These are phyloP conservation scores for Orthonevra nobilis DNA, from an alignment of 2,888 invertebrate species.

Conservation along the genomic window DNA sequence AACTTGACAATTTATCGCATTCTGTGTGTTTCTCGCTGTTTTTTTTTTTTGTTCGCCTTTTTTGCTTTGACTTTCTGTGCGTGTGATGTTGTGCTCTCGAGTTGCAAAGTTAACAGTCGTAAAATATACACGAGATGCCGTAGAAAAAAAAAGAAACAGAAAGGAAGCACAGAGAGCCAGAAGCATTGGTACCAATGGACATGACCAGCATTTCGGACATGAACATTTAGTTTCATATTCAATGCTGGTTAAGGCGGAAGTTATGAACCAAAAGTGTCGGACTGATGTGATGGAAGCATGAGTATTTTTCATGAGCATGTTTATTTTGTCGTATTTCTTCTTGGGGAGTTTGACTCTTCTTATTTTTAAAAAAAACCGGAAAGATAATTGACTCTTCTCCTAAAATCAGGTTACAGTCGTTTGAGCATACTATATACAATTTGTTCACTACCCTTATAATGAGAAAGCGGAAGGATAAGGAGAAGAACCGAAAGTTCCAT, in stretches of 20 bases:
- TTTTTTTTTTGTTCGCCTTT: slow-evolving; percentile 8
- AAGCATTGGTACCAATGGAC: slow-evolving; percentile 67
- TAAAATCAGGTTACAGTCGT: too few species aligned
- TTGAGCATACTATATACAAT: too few species aligned
- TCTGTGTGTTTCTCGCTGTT: slow-evolving; percentile 21
- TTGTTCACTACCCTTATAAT: too few species aligned
- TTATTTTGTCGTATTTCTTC: too few species aligned
- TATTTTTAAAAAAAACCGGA: too few species aligned
- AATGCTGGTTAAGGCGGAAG: slow-evolving; percentile 48
- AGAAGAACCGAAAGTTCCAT: too few species aligned
- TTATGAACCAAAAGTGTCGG: too few species aligned
- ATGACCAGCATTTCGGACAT: slow-evolving; percentile 68
- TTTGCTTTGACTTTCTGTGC: slow-evolving; percentile 10
- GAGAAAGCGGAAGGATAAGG: too few species aligned
- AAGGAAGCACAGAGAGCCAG: slow-evolving; percentile 56
- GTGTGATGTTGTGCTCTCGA: slow-evolving; percentile 53
- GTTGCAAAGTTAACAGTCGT: slow-evolving; percentile 67
- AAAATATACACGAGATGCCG: slow-evolving; percentile 45
- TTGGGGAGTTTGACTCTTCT: too few species aligned
- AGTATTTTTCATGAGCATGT: too few species aligned
- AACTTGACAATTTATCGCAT: slow-evolving; percentile 69
- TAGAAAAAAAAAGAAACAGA: slow-evolving; percentile 9
- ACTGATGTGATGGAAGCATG: too few species aligned
- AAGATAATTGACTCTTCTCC: too few species aligned
- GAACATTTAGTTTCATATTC: slow-evolving; percentile 70